Evolutionary conservation across 2,113 vertebrate genomes (phyloP).

Genomic region (Poeciliopsis occidentalis): DNA sequence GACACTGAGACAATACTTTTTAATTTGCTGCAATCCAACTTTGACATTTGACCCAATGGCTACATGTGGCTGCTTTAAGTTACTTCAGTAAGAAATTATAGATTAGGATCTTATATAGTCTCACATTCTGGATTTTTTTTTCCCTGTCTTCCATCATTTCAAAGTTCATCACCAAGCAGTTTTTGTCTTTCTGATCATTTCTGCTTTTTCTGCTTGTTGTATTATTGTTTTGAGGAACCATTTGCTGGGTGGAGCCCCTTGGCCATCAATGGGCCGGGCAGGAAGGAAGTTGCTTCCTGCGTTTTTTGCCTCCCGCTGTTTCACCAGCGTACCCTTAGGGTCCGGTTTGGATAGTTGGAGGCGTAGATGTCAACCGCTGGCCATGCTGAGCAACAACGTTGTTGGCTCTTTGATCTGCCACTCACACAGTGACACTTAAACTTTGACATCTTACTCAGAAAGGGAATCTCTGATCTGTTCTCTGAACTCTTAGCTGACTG

Average conservation of each 20-base stretch:
- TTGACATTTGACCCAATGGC: not conserved
- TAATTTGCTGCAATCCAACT: too few relatives aligned
- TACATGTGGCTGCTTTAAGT: not conserved
- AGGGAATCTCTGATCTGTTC: slow-evolving; percentile 36
- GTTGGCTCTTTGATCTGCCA: slow-evolving; percentile 71
- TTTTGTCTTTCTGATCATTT: slow-evolving; percentile 26
- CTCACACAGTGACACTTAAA: slow-evolving; percentile 56
- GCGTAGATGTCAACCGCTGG: slow-evolving; percentile 41
- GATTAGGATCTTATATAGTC: not conserved
- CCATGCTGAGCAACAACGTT: slow-evolving; percentile 61
- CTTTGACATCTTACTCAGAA: slow-evolving; percentile 58
- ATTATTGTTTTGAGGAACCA: slow-evolving; percentile 39
- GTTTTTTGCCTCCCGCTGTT: slow-evolving; percentile 72
- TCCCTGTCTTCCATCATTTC: not conserved
- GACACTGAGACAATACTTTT: too few relatives aligned
- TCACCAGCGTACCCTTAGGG: slow-evolving; percentile 61
- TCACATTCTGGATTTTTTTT: not conserved
- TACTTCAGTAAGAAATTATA: not conserved
- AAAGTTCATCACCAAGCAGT: not conserved
- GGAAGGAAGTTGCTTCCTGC: slow-evolving; percentile 85
- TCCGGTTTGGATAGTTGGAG: slow-evolving; percentile 50
- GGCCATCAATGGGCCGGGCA: slow-evolving; percentile 41
- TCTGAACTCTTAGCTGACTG: slow-evolving; percentile 57
- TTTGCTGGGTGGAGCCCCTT: slow-evolving; percentile 27
- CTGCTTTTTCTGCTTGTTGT: slow-evolving; percentile 62